Evolutionary conservation across 23 tunicate genomes (phyloP).

Genomic region (Diplosoma virens): DNA sequence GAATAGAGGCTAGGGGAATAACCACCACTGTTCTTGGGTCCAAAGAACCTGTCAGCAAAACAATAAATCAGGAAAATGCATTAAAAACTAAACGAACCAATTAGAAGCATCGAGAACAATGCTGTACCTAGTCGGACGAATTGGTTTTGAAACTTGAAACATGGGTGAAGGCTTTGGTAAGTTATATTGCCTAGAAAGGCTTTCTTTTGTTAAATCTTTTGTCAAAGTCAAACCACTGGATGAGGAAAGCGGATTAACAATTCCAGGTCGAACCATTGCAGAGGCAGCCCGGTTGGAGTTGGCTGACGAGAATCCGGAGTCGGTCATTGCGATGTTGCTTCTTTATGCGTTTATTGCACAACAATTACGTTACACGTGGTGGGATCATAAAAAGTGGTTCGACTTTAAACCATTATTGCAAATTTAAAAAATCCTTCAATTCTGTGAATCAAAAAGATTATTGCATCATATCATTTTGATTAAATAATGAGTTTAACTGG

Average conservation of each 20-base stretch:
- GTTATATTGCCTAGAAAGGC: neutral
- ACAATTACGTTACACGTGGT: no score
- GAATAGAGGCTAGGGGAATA: conserved; percentile 87
- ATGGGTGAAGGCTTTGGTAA: conserved; percentile 47
- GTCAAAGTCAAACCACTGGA: neutral
- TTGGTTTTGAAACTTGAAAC: neutral
- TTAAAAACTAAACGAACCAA: neutral
- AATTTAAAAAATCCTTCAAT: no score
- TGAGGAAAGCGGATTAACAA: conserved; percentile 40
- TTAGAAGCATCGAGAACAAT: neutral
- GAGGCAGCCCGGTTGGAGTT: conserved; percentile 76
- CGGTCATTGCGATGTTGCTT: conserved; percentile 47
- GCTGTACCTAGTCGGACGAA: no score
- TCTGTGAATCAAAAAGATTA: no score
- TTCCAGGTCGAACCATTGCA: conserved; percentile 41
- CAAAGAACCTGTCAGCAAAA: conserved; percentile 34
- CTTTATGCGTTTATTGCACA: no score
- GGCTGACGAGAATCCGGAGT: conserved; percentile 91
- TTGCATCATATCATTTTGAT: no score
- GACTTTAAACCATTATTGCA: no score
- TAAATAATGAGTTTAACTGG: no score
- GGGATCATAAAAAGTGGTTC: no score
- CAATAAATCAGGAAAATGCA: neutral
- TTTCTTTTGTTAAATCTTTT: neutral
- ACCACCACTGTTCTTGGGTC: conserved; percentile 63